These are phyloP conservation scores for Mesorhabditis belari DNA, from an alignment of 2,888 invertebrate genomes.

Conservation along the genomic window DNA sequence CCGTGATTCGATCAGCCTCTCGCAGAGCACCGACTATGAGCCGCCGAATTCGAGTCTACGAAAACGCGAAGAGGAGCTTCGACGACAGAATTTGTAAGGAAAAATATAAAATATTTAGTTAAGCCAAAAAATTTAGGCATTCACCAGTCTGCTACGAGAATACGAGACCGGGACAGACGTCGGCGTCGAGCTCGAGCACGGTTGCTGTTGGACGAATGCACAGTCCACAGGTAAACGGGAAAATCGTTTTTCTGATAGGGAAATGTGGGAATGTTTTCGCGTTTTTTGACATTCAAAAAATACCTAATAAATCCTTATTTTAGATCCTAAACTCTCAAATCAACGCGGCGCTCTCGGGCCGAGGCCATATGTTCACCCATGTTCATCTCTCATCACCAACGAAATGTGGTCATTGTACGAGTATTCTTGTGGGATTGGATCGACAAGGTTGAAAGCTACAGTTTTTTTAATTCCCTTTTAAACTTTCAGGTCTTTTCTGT, in stretches of 20 bases:
- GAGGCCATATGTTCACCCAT: constrained; percentile 80
- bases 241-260: too few relatives aligned
- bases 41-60: constrained; percentile 21
- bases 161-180: background rate
- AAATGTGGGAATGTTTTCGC: background rate
- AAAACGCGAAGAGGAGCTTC: background rate
- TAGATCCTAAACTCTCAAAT: constrained; percentile 7
- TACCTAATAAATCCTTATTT: background rate
- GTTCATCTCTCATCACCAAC: constrained; percentile 87
- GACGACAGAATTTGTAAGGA: background rate
- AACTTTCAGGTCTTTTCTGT: constrained; percentile 44
- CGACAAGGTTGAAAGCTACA: constrained; percentile 65
- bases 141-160: background rate
- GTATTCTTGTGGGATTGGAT: constrained; percentile 88
- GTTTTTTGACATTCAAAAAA: background rate
- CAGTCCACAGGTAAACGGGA: background rate
- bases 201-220: background rate
- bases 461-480: background rate
- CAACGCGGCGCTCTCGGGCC: constrained; percentile 38
- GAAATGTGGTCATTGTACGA: constrained; percentile 94
- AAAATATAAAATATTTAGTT: background rate
- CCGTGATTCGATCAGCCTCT: constrained; percentile 4
- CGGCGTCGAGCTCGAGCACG: background rate
- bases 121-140: background rate
- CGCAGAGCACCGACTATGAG: constrained; percentile 29